These are phyloP conservation scores for Hemiscyllium ocellatum DNA, from an alignment of 2,113 vertebrate species.

Conservation along the genomic window DNA sequence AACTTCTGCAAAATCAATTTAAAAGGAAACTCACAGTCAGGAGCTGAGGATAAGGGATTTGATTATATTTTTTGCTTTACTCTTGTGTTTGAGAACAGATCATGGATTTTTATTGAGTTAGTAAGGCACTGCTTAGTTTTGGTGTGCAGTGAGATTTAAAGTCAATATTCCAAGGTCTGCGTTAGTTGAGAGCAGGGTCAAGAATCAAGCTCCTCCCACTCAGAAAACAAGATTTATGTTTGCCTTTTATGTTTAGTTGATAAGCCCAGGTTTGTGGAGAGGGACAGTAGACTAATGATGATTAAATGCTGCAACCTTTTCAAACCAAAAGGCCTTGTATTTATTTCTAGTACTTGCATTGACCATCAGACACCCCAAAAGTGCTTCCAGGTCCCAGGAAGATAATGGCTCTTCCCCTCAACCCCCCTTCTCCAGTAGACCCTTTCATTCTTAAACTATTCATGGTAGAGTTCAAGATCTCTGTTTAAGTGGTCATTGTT, in stretches of 20 bases:
- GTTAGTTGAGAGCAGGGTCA: neutral
- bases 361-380: too few species aligned
- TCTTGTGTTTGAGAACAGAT: neutral
- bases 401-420: too few species aligned
- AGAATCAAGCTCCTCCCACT: neutral
- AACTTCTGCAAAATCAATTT: neutral
- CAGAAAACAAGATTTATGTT: neutral
- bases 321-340: too few species aligned
- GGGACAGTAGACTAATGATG: neutral
- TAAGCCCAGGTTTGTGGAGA: neutral
- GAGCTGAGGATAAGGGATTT: neutral
- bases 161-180: neutral
- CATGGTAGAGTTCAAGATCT: neutral
- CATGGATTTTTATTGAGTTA: neutral
- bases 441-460: neutral
- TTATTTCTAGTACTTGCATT: too few species aligned
- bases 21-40: neutral
- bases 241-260: neutral
- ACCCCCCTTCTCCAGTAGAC: neutral
- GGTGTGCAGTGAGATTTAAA: neutral
- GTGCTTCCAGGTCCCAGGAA: too few species aligned
- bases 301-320: neutral
- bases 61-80: neutral
- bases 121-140: neutral
- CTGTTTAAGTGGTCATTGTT: neutral